Base-by-base conservation (phyloP, 2,797 vertebrate genomes). In the Spizella passerina region DNA sequence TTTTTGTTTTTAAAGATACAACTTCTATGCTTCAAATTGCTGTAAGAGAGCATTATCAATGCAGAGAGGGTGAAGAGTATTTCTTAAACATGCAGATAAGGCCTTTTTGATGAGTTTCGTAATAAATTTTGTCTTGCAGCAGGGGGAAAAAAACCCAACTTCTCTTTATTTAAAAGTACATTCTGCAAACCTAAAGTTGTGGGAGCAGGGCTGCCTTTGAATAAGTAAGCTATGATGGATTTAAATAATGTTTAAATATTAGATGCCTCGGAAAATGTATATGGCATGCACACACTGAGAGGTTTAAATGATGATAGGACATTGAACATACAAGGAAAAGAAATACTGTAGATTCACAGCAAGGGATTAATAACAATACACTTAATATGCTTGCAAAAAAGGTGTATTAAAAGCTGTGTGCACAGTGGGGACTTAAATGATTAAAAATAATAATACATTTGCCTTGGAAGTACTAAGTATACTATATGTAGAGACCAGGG, bases 391-490 rank as follows among this genome's bases (percentile, higher is more conserved):
- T 94, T 90, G 89, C 53, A 91, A 63, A 81, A 88, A 81, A 85
- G 34, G 77, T 59, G 76, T 73, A 88, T 96, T 95, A 69, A 80
- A 84, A 91, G 91, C 91, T 75, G 75, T 78, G 78, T 87, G 82
- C 90, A 75, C 81, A 76, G 82, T 76, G 71, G 93, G 86, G 78
- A 93, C 86, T 92, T 93, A 88, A 94, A 93, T 86, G 83, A 88
- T 93, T 91, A 79, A 78, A 95, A 95, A 84, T 90, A 85, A 83
- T 95, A 97, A 94, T 96, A 92, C 95, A 93, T 82, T 84, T 93
- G 94, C 92, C 93, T 91, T 76, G 44, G 72, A 96, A 88, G 87
- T 81, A 69, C 84, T 95, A 87, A 94, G 86, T 80, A 85, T 71
- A 68, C 64, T 56, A 36, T 93, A 75, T 75, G 32, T 36, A 64